Percentiles rank a stretch among this genome's conserved stretches.
Evolutionary conservation across 2,113 vertebrate species (phyloP).

Genomic region (Sterna hirundo): DNA sequence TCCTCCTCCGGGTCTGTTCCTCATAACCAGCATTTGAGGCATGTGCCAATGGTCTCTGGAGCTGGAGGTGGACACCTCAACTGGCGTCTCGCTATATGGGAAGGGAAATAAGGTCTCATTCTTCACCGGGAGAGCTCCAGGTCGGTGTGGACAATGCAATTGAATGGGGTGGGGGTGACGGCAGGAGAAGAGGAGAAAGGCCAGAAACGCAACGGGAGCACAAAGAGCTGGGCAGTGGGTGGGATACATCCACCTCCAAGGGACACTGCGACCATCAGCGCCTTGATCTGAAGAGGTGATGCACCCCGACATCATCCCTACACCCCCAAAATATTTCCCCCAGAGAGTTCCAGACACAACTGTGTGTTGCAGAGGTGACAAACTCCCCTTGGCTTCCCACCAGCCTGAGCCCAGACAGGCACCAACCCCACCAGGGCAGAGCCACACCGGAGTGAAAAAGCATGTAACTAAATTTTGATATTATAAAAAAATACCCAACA

Average conservation of each 20-base stretch:
- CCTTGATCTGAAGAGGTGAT: neutral
- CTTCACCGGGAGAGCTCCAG: neutral
- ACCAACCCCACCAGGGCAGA: neutral
- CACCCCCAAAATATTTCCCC: too few species aligned
- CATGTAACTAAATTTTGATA: rapidly evolving
- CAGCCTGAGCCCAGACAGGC: neutral
- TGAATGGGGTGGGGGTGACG: neutral
- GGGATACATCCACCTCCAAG: neutral
- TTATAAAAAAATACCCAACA: rapidly evolving
- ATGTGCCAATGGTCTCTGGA: neutral
- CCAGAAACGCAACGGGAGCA: rapidly evolving
- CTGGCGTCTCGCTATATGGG: neutral
- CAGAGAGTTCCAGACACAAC: neutral
- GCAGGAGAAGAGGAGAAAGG: neutral
- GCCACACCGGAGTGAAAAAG: rapidly evolving
- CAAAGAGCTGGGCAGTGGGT: neutral
- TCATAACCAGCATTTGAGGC: rapidly evolving
- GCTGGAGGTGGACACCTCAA: neutral
- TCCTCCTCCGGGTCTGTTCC: neutral
- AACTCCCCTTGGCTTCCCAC: neutral
- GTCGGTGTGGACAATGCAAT: too few species aligned
- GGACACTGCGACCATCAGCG: neutral
- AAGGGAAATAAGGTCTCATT: neutral
- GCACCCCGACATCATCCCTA: neutral
- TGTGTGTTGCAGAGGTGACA: rapidly evolving